Evolutionary conservation across 2,797 vertebrate genomes (phyloP).

Genomic region (Rhincodon typus): DNA sequence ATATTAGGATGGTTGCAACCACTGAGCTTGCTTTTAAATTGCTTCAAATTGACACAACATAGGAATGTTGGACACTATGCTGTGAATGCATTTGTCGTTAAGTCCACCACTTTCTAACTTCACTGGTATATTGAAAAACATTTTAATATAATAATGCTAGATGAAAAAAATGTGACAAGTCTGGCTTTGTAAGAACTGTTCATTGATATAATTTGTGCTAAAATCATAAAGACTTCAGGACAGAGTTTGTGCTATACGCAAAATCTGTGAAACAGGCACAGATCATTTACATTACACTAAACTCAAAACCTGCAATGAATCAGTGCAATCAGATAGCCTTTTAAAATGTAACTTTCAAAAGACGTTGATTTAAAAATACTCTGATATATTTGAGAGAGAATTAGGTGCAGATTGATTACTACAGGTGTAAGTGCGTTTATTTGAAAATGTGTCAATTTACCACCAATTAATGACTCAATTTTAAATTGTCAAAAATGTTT

Average conservation of each 20-base stretch:
- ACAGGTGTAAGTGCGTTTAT: not conserved
- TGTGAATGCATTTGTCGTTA: not conserved
- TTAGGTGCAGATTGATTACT: not conserved
- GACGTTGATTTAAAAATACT: not conserved
- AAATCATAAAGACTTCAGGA: not conserved
- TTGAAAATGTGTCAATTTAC: not conserved
- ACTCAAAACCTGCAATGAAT: not conserved
- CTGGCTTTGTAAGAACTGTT: not conserved
- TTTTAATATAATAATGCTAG: not conserved
- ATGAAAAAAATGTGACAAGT: not conserved
- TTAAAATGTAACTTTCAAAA: not conserved
- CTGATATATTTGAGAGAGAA: not conserved
- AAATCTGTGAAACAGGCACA: not conserved
- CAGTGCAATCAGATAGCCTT: not conserved
- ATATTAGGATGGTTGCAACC: not conserved
- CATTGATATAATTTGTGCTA: not conserved
- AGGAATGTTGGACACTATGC: not conserved
- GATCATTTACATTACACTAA: not conserved
- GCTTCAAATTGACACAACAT: not conserved
- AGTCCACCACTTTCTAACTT: not conserved
- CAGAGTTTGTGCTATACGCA: not conserved
- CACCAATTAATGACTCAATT: not conserved
- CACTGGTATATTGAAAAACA: not conserved
- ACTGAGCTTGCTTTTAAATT: not conserved
- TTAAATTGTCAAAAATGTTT: not conserved